Evolutionary conservation across 2,113 vertebrate species (phyloP).

Genomic region (Thunnus thynnus): DNA sequence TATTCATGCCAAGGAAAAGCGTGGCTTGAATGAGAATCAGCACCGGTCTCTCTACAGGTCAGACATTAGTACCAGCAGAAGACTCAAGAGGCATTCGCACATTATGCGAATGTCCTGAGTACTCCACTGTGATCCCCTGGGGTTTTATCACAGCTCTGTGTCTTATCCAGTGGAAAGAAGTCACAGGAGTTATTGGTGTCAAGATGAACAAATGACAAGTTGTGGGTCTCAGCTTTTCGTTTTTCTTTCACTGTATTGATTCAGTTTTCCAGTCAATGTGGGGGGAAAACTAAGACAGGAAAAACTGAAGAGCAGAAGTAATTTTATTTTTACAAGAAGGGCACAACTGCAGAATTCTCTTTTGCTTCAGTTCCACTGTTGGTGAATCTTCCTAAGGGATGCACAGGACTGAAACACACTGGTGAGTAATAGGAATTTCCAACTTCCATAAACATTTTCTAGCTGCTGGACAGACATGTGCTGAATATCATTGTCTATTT

Average conservation of each 20-base stretch:
- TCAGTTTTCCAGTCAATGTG: slow-evolving; percentile 9
- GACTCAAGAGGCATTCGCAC: slow-evolving; percentile 54
- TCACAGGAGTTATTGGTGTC: slow-evolving; percentile 33
- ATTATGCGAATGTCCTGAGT: slow-evolving; percentile 38
- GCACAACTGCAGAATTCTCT: not conserved
- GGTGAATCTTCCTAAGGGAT: slow-evolving; percentile 21
- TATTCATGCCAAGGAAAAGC: slow-evolving; percentile 55
- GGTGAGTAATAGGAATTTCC: slow-evolving; percentile 66
- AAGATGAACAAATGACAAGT: slow-evolving; percentile 32
- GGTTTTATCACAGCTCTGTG: slow-evolving; percentile 35
- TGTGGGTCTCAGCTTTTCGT: slow-evolving; percentile 29
- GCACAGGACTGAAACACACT: slow-evolving; percentile 14
- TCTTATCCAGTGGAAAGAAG: slow-evolving; percentile 40
- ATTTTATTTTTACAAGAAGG: slow-evolving; percentile 9
- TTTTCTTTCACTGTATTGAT: not conserved
- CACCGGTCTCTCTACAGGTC: slow-evolving; percentile 60
- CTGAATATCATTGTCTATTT: not conserved
- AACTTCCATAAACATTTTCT: slow-evolving; percentile 18
- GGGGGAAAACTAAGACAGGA: slow-evolving; percentile 11
- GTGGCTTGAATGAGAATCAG: slow-evolving; percentile 76
- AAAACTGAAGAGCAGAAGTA: slow-evolving; percentile 4
- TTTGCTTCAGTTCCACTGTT: slow-evolving; percentile 25
- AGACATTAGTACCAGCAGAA: slow-evolving; percentile 64
- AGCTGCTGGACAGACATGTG: slow-evolving; percentile 4
- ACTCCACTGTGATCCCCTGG: slow-evolving; percentile 36